These are phyloP conservation scores for Murina feae DNA, from an alignment of 2,113 vertebrate genomes.

Conservation along the genomic window DNA sequence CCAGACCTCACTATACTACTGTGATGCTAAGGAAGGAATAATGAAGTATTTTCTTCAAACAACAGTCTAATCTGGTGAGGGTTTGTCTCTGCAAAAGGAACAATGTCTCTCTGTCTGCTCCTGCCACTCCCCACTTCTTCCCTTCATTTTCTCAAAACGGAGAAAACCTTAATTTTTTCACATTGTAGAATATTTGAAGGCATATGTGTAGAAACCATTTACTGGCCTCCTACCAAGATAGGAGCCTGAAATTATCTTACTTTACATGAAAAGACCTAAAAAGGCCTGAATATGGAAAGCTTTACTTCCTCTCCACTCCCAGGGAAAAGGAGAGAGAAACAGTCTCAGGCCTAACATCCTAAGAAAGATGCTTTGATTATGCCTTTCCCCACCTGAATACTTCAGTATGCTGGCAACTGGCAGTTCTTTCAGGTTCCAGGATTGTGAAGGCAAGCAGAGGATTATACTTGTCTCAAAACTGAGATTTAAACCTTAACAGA, in stretches of 20 bases:
- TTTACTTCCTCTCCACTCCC: background rate
- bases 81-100: background rate
- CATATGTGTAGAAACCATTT: background rate
- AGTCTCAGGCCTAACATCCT: background rate
- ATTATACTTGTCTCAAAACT: background rate
- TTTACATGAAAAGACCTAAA: background rate
- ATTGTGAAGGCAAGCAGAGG: background rate
- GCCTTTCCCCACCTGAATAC: background rate
- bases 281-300: background rate
- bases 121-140: accelerated
- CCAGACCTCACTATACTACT: background rate
- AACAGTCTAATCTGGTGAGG: background rate
- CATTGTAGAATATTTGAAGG: background rate
- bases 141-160: background rate
- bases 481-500: background rate
- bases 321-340: background rate
- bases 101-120: background rate
- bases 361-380: background rate
- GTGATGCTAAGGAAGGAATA: background rate
- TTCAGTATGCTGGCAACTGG: background rate
- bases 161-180: background rate
- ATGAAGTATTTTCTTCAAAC: background rate
- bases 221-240: background rate
- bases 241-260: background rate
- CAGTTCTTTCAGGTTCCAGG: background rate